phyloP scores from a whole-genome alignment of 2,888 invertebrate species.

The Aleiodes alternator region DNA sequence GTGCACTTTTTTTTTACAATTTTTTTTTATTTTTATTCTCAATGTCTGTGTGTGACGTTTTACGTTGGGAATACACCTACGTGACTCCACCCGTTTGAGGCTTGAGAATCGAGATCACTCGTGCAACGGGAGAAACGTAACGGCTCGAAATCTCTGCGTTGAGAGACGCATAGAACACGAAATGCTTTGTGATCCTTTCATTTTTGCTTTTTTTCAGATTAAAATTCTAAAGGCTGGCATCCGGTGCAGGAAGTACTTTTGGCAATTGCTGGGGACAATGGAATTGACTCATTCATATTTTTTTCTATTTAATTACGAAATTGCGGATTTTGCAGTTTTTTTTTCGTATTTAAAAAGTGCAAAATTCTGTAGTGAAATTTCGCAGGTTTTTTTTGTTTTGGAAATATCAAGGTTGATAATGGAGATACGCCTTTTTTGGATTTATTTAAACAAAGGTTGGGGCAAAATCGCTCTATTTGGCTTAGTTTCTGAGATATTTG shows the following conservation, averaged over 20 bases:
- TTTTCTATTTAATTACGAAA: conserved; percentile 29
- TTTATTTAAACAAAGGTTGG: too few relatives aligned
- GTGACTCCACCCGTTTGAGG: conserved; percentile 47
- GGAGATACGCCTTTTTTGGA: too few relatives aligned
- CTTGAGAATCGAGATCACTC: conserved; percentile 49
- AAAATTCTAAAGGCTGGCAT: neutral
- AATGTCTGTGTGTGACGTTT: conserved; percentile 20
- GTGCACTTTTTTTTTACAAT: neutral
- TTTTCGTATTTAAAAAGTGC: too few relatives aligned
- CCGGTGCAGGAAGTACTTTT: conserved; percentile 12
- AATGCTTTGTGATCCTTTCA: too few relatives aligned
- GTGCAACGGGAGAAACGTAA: conserved; percentile 39
- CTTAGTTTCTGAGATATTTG: too few relatives aligned
- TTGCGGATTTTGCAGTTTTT: too few relatives aligned
- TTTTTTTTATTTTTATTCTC: neutral
- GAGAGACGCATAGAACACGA: too few relatives aligned
- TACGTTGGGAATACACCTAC: conserved; percentile 47
- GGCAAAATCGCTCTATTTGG: too few relatives aligned
- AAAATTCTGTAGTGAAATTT: too few relatives aligned
- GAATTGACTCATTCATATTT: conserved; percentile 34
- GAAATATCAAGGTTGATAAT: too few relatives aligned
- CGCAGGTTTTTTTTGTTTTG: too few relatives aligned
- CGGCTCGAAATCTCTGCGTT: neutral
- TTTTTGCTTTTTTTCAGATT: conserved; percentile 1
- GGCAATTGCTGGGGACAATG: neutral